Evolutionary conservation across 2,113 vertebrate species (phyloP).

Genomic region (Tylochromis polylepis): DNA sequence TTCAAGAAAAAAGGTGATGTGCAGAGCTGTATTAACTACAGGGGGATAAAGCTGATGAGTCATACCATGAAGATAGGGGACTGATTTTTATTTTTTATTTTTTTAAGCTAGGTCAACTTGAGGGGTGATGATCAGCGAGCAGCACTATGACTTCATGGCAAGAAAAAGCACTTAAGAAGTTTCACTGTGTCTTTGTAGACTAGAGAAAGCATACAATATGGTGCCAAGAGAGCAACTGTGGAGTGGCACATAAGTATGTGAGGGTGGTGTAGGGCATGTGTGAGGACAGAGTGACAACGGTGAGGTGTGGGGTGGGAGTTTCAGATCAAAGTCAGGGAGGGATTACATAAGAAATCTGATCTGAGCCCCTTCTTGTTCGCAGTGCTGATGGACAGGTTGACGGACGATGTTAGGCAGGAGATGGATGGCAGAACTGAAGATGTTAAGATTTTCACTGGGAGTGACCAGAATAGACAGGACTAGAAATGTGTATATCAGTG

Average conservation of each 20-base stretch:
- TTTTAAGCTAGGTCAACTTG: not conserved
- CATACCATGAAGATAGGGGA: not conserved
- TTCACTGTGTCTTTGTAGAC: not conserved
- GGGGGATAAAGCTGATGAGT: not conserved
- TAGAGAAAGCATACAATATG: not conserved
- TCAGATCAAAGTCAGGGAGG: not conserved
- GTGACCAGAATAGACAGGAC: not conserved
- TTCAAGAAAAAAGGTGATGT: not conserved
- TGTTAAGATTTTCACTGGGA: too few species aligned
- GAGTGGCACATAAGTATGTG: not conserved
- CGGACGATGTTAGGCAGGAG: not conserved
- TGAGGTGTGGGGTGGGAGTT: not conserved
- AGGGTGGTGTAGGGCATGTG: not conserved
- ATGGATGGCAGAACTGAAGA: not conserved
- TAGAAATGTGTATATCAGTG: not conserved
- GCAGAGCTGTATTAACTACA: not conserved
- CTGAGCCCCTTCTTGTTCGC: not conserved
- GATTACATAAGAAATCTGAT: not conserved
- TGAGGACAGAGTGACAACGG: not conserved
- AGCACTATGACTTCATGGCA: not conserved
- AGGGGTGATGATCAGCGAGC: too few species aligned
- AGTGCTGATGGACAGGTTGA: not conserved
- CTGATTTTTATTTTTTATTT: too few species aligned
- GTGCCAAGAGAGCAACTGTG: not conserved
- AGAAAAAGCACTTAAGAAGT: not conserved